Base-by-base conservation (phyloP, 1,140 invertebrate species). In the Zophobas morio region DNA sequence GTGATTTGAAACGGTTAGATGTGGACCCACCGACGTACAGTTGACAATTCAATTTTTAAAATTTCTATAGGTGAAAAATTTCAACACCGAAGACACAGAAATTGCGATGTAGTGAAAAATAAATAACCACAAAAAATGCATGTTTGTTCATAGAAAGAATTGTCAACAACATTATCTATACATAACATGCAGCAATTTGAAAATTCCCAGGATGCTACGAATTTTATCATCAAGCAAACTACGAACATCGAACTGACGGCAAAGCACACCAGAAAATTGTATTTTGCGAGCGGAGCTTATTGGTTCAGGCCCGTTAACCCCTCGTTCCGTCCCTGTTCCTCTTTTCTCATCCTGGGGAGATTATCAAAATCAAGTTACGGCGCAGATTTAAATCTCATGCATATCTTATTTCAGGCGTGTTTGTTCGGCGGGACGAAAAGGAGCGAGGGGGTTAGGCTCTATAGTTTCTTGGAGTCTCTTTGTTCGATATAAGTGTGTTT, bases 401-500 rank as follows among this genome's bases (percentile, higher is more conserved):
- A 78, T 78, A 78, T 78, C 77, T 78, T 78, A 78, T 78, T 78
- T 78, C 77, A 78, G 34, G 49, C 35, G 76, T 46, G 51, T 73
- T 60, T 77, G 56, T 60, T 49, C 53, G 8, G 20, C 32, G 20
- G 40, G 53, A 8, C n/a, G 33, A 6, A 4, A 46, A 56, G 53
- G 53, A 37, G 1, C 32, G 54, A 66, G 39, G 60, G 60, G 60
- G 37, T 46, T 32, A 20, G 37, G 1, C 42, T 42, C 60, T n/a
- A 66, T 66, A 66, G 60, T 66, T 66, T 66, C 39, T 66, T 66
- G 37, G 20, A 42, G 39, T 42, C 39, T 66, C 75, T 80, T 82
- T 81, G 78, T 82, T 57, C 37, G 36, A 37, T 57, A 78, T 79
- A 80, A 82, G 82, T 81, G 79, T 79, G 82, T 82, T 83, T 82